phyloP scores from a whole-genome alignment of 2,113 vertebrate species.

The Brienomyrus brachyistius region DNA sequence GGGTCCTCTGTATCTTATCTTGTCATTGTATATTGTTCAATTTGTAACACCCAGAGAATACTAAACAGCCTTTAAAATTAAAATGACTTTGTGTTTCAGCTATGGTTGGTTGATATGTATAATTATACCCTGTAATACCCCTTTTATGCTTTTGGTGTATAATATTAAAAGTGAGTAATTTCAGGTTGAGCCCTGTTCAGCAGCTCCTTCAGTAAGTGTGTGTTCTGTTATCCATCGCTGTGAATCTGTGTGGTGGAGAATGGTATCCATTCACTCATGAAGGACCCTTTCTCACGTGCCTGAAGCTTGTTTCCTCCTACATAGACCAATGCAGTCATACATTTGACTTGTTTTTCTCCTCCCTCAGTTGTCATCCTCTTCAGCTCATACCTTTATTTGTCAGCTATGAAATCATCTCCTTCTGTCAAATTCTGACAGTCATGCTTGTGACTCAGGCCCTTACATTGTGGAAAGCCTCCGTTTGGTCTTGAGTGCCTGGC shows the following conservation, averaged over 20 bases:
- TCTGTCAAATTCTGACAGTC: neutral
- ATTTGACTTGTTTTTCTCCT: neutral
- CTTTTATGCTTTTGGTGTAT: neutral
- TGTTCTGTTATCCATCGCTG: neutral
- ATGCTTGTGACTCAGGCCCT: neutral
- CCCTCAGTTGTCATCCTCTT: neutral
- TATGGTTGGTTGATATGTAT: neutral
- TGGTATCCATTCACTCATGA: neutral
- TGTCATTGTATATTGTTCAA: constrained; percentile 51
- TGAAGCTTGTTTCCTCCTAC: neutral
- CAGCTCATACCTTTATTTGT: neutral
- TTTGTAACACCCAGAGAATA: constrained; percentile 60
- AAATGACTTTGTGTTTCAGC: constrained; percentile 35
- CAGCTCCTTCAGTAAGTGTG: neutral
- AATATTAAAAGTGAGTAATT: neutral
- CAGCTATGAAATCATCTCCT: neutral
- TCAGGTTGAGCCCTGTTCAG: neutral
- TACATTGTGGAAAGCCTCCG: neutral
- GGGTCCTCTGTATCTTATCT: constrained; percentile 34
- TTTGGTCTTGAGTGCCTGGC: neutral
- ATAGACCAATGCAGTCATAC: neutral
- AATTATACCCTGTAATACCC: neutral
- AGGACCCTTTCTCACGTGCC: neutral
- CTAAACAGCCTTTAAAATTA: constrained; percentile 58
- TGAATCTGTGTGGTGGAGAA: neutral